A percentile compares a stretch with the other conserved stretches of the same genome.
Evolutionary conservation across 2,888 invertebrate genomes (phyloP).

Genomic region (Nasonovia ribisnigri): DNA sequence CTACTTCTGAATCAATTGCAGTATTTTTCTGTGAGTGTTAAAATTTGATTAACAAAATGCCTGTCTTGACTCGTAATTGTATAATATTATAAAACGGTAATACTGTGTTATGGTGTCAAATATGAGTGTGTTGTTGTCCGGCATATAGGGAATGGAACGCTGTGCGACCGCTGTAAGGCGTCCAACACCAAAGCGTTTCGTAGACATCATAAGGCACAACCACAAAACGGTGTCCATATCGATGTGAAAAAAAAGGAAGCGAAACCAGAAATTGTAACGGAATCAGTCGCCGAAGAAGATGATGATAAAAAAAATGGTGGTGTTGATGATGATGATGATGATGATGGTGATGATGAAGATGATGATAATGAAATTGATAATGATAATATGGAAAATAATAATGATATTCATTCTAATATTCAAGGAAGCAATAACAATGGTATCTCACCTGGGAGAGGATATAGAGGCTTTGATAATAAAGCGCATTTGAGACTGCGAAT

Average conservation of each 20-base stretch:
- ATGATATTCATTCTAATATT: conserved; percentile 71
- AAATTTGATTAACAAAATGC: conserved; percentile 28
- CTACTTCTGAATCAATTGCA: conserved; percentile 85
- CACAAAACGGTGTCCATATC: conserved; percentile 41
- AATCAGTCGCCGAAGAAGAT: not conserved
- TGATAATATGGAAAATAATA: conserved; percentile 71
- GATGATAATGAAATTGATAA: conserved; percentile 71
- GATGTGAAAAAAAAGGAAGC: conserved; percentile 44
- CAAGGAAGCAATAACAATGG: conserved; percentile 73
- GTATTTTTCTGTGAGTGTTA: conserved; percentile 92
- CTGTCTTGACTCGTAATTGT: conserved; percentile 45
- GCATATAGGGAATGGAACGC: conserved; percentile 61
- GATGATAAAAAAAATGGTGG: not conserved
- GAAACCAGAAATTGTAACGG: conserved; percentile 21
- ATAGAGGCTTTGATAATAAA: conserved; percentile 68
- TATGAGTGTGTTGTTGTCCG: conserved; percentile 62
- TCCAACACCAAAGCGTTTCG: conserved; percentile 60
- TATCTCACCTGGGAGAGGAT: conserved; percentile 71
- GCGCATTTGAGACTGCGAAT: conserved; percentile 61
- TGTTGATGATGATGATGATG: not conserved
- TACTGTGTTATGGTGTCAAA: conserved; percentile 49
- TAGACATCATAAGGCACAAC: conserved; percentile 58
- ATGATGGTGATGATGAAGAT: not conserved
- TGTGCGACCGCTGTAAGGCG: conserved; percentile 64
- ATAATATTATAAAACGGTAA: conserved; percentile 44